Evolutionary conservation across 1,140 invertebrate species (phyloP).

Genomic region (Hylaeus volcanicus): DNA sequence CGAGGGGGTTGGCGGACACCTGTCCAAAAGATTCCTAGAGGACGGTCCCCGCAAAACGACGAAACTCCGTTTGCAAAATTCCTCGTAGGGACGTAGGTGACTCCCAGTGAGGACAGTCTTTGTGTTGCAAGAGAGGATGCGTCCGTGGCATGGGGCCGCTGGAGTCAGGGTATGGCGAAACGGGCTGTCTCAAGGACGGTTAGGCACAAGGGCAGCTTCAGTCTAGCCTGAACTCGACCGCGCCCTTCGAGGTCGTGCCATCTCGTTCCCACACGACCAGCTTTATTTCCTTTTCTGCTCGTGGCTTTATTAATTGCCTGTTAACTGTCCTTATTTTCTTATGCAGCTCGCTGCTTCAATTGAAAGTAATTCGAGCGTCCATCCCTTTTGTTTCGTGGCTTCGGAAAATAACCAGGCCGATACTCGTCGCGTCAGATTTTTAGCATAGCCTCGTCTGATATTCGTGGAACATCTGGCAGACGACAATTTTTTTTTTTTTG

Average conservation of each 20-base stretch:
- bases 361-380: constrained; percentile 15
- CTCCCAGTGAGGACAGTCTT: constrained; percentile 50
- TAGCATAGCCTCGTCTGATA: too few species aligned
- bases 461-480: too few species aligned
- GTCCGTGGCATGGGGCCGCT: constrained; percentile 49
- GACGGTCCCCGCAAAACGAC: background rate
- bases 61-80: constrained; percentile 43
- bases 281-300: constrained; percentile 28
- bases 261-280: constrained; percentile 64
- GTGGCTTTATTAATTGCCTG: constrained; percentile 41
- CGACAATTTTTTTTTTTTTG: too few species aligned
- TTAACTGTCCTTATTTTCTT: constrained; percentile 24
- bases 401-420: background rate
- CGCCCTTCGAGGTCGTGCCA: constrained; percentile 72
- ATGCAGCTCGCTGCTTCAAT: background rate
- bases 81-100: constrained; percentile 27
- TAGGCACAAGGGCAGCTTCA: constrained; percentile 73
- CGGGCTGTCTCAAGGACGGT: constrained; percentile 72
- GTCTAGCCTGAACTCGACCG: constrained; percentile 71
- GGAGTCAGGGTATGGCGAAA: constrained; percentile 58
- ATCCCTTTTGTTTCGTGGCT: too few species aligned
- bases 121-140: constrained; percentile 55
- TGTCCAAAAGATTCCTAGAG: constrained; percentile 10
- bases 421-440: background rate
- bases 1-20: background rate